A percentile compares a stretch with the other conserved stretches of the same genome.
Evolutionary conservation across 1,140 invertebrate genomes (phyloP).

Genomic region (Brachionus manjavacas): DNA sequence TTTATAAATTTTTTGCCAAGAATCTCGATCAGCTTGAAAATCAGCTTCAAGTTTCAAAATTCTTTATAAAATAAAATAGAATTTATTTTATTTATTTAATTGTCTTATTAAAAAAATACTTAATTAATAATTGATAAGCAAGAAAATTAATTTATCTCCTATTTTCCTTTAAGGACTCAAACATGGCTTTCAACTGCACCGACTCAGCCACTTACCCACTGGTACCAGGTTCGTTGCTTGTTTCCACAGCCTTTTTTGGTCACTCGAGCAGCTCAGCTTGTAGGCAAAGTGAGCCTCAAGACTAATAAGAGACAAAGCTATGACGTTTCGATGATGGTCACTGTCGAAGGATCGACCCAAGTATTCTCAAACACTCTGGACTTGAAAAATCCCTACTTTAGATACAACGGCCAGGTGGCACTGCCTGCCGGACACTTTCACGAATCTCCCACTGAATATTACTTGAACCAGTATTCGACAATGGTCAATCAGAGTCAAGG

Average conservation of each 20-base stretch:
- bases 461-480: neutral
- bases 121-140: no score
- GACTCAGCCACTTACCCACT: constrained; percentile 95
- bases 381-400: constrained; percentile 96
- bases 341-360: constrained; percentile 77
- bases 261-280: constrained; percentile 84
- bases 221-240: constrained; percentile 97
- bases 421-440: constrained; percentile 31
- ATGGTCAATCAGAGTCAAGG: constrained; percentile 1
- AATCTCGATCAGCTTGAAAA: no score
- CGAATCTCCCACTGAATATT: constrained; percentile 37
- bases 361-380: constrained; percentile 75
- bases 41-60: no score
- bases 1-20: no score
- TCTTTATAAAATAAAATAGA: no score
- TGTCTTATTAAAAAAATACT: no score
- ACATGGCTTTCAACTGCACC: constrained; percentile 97
- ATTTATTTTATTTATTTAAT: no score
- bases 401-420: constrained; percentile 18
- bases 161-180: constrained; percentile 62
- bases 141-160: no score
- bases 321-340: constrained; percentile 92
- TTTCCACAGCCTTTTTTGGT: constrained; percentile 87
- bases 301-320: constrained; percentile 96
- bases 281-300: constrained; percentile 76